These are phyloP conservation scores for Xerus inauris DNA, from an alignment of 2,113 vertebrate species.

Conservation along the genomic window DNA sequence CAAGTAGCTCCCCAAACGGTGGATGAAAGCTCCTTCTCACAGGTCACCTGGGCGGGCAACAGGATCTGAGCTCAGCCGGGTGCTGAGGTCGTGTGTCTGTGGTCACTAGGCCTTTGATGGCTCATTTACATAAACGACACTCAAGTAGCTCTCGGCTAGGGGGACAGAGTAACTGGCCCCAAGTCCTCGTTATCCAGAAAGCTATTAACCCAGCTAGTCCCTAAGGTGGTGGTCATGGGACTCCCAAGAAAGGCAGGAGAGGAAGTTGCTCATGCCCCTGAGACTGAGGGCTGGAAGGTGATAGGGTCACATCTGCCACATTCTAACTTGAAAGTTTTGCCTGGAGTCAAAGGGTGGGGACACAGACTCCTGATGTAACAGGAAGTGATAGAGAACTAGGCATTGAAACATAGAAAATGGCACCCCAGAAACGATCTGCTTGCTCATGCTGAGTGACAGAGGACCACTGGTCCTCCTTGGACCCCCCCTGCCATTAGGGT, in stretches of 20 bases:
- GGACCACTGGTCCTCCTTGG: neutral
- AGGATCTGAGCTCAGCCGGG: neutral
- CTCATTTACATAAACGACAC: neutral
- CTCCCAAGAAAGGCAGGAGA: neutral
- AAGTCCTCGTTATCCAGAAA: neutral
- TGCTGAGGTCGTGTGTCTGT: neutral
- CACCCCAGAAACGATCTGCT: neutral
- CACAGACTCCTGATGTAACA: neutral
- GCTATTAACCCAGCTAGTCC: too few species aligned
- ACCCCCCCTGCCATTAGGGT: neutral
- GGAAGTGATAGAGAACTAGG: neutral
- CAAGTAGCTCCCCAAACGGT: neutral
- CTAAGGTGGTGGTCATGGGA: rapidly evolving
- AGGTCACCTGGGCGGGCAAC: neutral
- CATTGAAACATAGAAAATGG: neutral
- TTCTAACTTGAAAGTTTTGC: neutral
- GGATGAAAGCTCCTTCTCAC: neutral
- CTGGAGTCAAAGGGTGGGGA: neutral
- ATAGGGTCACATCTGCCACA: neutral
- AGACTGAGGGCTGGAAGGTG: neutral
- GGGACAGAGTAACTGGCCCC: neutral
- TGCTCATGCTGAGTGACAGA: neutral
- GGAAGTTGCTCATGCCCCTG: neutral
- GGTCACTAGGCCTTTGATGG: rapidly evolving
- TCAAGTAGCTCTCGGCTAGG: neutral